Evolutionary conservation across 1,140 invertebrate species (phyloP), one percentile per base, ranked within the genome.

Genomic region (Penaeus indicus): DNA sequence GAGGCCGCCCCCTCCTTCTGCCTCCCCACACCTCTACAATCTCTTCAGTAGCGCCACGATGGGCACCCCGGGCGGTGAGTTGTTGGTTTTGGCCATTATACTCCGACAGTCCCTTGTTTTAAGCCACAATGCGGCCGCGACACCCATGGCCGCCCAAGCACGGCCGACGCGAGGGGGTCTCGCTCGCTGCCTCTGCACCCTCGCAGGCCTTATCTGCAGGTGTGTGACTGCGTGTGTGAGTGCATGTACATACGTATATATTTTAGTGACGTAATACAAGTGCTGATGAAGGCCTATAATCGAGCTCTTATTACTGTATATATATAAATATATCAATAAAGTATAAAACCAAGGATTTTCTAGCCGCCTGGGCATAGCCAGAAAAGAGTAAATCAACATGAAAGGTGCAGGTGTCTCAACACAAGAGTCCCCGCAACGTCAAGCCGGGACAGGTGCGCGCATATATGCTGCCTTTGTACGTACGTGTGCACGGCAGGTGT

Each of bases 131-230:
- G 78, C n/a, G n/a, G 3, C 78, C 47, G 22, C 78, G 47, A 47
- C 78, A 80, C 47, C 78, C 78, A 80, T 80, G 78, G 78, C 78
- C 78, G 78, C 11, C 78, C 78, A 80, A 80, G 78, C 78, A 80
- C 21, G 54, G 42, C 77, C 72, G 21, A 1, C 77, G 22, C 54
- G 54, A 54, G 54, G 54, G 54, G 54, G 77, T 79, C 54, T 79
- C 77, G 77, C 77, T 79, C 21, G 38, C 77, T 79, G 77, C 77
- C 7, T 22, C 38, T 25, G 19, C 22, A n/a, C 78, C 47, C 25
- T 27, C 3, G 27, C 72, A 19, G 16, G 27, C 27, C 72, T 77
- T 27, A 25, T 42, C 22, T 78, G 32, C 25, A 25, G 19, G 27
- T 27, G 69, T 75, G 21, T n/a, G 77, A 11, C 47, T 54, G 42